Conservation (phyloP, 2,888 invertebrate species). For the Synanthedon andrenaeformis region DNA sequence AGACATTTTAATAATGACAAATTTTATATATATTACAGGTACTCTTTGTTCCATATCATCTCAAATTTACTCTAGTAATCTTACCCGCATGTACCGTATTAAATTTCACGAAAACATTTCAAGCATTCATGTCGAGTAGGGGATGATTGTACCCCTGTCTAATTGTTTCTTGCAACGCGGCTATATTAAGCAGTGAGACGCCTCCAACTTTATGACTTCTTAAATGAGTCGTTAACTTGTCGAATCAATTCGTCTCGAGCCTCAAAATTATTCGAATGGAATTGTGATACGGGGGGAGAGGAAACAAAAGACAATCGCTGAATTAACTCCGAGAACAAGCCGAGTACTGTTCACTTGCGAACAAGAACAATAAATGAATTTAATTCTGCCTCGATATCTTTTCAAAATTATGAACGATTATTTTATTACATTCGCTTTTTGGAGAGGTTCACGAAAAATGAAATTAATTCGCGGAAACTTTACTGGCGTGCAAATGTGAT, state of each 20-base stretch:
- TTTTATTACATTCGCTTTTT: too few species aligned
- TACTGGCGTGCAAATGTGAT: too few species aligned
- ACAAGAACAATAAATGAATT: too few species aligned
- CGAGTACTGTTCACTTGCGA: too few species aligned
- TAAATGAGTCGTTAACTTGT: constrained; percentile 65
- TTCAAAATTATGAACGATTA: too few species aligned
- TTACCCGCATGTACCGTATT: not conserved
- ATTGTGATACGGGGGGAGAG: constrained; percentile 20
- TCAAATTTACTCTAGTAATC: not conserved
- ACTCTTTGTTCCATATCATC: not conserved
- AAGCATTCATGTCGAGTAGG: constrained; percentile 22
- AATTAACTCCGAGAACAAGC: not conserved
- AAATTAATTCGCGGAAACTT: too few species aligned
- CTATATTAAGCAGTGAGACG: constrained; percentile 66
- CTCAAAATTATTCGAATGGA: constrained; percentile 41
- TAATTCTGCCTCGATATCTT: too few species aligned
- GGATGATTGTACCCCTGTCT: constrained; percentile 62
- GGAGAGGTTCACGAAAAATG: too few species aligned
- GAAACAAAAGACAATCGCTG: constrained; percentile 1
- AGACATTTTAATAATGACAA: too few species aligned
- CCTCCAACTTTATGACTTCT: constrained; percentile 63
- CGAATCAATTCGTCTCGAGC: constrained; percentile 58
- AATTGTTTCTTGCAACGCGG: constrained; percentile 68
- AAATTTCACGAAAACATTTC: constrained; percentile 1
- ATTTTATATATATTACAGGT: too few species aligned